Percentiles rank a stretch among this genome's conserved stretches.
Evolutionary conservation across 1,140 invertebrate species (phyloP).

Genomic region (Brachionus rotundiformis): DNA sequence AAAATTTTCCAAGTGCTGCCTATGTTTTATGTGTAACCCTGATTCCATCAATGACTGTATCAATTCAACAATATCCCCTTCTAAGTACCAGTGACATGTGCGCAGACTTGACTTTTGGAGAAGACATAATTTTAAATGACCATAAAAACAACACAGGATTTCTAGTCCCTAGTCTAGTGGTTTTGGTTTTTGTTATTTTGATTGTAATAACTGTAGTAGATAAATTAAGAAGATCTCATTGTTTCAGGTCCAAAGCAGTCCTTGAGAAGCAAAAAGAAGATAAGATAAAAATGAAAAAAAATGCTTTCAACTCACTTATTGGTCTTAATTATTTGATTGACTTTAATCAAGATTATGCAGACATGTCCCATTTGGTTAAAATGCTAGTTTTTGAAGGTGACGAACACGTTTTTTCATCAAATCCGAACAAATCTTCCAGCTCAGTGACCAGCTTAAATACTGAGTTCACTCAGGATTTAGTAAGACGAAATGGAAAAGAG

Average conservation of each 20-base stretch:
- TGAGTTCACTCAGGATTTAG: neutral
- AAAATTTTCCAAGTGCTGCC: neutral
- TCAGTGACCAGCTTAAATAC: neutral
- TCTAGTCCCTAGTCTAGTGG: neutral
- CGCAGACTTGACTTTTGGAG: constrained; percentile 19
- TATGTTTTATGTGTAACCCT: constrained; percentile 29
- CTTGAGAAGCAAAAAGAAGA: neutral
- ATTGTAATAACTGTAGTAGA: neutral
- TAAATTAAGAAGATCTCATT: neutral
- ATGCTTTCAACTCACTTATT: neutral
- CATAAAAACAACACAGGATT: constrained; percentile 30
- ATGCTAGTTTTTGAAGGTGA: neutral
- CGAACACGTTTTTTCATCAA: neutral
- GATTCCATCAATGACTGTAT: constrained; percentile 30
- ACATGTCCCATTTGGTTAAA: constrained; percentile 14
- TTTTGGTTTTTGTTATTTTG: constrained; percentile 20
- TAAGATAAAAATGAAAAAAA: neutral
- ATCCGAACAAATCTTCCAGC: neutral
- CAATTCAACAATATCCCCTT: constrained; percentile 18
- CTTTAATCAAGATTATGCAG: constrained; percentile 30
- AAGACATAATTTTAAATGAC: neutral
- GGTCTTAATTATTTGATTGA: constrained; percentile 11
- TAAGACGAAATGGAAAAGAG: neutral
- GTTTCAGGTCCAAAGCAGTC: neutral
- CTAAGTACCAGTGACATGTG: constrained; percentile 44